Base-by-base conservation (phyloP, 2,113 vertebrate species). In the Vimba vimba region DNA sequence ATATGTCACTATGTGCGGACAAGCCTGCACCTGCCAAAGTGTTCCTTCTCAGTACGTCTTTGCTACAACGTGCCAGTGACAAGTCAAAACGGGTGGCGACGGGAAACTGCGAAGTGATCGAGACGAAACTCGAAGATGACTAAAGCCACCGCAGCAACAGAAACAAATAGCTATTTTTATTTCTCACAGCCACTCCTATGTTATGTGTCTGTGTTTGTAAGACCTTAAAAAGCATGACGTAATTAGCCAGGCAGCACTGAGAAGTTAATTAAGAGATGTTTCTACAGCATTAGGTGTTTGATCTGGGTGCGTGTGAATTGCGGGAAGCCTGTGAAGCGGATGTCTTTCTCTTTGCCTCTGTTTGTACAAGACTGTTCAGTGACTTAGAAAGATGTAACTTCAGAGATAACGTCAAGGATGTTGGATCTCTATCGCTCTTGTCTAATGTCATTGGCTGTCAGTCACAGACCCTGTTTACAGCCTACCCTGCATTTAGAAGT, bases 121-220 rank as follows among this genome's bases (percentile, higher is more conserved):
- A 82, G 27, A 52, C 80, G 80, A 82, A 82, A 82, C 80, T 69
- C 45, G 21, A 82, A 13, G 79, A 82, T 82, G 80, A 82, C 62
- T 82, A 68, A 69, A 69, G 62, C 57, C 33, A 64, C 47, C 19
- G 8, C 50, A 55, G 4, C 27, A 55, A 77, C 71, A 74, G n/a
- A 77, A 77, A 77, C 75, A 77, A 77, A 77, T 52, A 11, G 75
- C 75, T 55, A 77, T 77, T 77, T 77, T 55, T 77, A 77, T 77
- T 77, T 77, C 27, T 64, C 36, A 80, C 33, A 43, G 78, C 80
- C 80, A 82, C 64, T 82, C 80, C 80, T 69, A 27, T 33, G 25
- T 82, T 82, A 15, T 64, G 12, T 68, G 62, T 69, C 23, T 30
- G 25, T 64, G 36, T 81, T 64, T 66, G 43, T 33, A 81, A 66